Base-by-base conservation (phyloP, 2,797 vertebrate species). In the Botia almorhae region DNA sequence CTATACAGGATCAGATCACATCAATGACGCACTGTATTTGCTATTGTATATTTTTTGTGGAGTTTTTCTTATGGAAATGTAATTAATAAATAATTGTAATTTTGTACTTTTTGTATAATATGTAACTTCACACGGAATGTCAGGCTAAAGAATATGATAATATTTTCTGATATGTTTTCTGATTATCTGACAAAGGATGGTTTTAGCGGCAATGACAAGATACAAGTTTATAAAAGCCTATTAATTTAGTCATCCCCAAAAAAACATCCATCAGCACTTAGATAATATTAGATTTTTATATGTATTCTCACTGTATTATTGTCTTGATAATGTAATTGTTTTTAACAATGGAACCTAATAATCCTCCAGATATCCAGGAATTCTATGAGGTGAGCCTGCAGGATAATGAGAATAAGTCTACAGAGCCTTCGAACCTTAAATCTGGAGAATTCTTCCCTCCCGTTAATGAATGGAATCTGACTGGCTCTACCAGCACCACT, bases 301-400 rank as follows among this genome's bases (percentile, higher is more conserved):
- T 7, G 6, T 7, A 61, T 50, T 78, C 16, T 29, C 69, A 2
- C 10, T 50, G 43, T 51, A 13, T 64, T 50, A 7, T 14, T 63
- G 58, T 23, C 55, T 75, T 64, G 13, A 36, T 36, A 53, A 65
- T 36, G 1, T 26, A 4, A 13, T 8, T 76, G 11, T 58, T 46
- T 58, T 19, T 69, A 11, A 69, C n/a, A 33, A 39, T 71, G 43
- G 2, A 69, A 74, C 64, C n/a, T 70, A 11, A 29, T 70, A n/a
- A 63, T 81, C 67, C 56, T 79, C 60, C 70, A 88, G 95, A 96
- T 91, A 96, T 96, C 88, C 95, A 96, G 89, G 95, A 96, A 87
- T 96, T 94, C 91, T 96, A 96, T 92, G 95, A 96, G 94, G 94
- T 94, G 93, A 94, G 94, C 91, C 94, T 96, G 90, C 63, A 94